phyloP scores from a whole-genome alignment of 2,113 vertebrate genomes.

The Podarcis raffonei region DNA sequence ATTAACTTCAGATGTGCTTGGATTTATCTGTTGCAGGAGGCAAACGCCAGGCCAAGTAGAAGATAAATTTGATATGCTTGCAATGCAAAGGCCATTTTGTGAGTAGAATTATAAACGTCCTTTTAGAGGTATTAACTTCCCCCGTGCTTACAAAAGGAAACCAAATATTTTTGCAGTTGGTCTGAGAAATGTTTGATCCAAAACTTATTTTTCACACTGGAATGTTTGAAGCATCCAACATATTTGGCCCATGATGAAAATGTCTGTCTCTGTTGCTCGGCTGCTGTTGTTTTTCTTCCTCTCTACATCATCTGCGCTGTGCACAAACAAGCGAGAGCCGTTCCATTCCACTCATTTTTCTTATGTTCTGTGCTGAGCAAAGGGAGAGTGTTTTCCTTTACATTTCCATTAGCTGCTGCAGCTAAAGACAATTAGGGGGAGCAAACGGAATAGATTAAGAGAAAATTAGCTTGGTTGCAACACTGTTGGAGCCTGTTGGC shows the following conservation, averaged over 20 bases:
- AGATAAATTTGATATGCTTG: not conserved
- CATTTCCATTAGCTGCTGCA: not conserved
- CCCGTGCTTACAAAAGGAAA: not conserved
- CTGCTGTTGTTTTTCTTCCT: not conserved
- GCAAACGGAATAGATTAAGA: conserved; percentile 4
- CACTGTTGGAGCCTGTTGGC: not conserved
- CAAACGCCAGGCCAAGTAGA: not conserved
- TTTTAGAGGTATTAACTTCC: not conserved
- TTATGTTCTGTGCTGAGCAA: not conserved
- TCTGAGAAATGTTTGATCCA: not conserved
- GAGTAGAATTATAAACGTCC: not conserved
- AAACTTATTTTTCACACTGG: not conserved
- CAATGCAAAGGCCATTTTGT: not conserved
- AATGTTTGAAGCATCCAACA: not conserved
- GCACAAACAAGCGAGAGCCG: not conserved
- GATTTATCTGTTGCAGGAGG: not conserved
- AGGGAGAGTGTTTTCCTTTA: not conserved
- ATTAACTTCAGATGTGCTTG: not conserved
- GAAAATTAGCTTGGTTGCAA: not conserved
- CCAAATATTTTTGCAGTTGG: not conserved
- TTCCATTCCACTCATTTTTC: not conserved
- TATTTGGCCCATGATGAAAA: not conserved
- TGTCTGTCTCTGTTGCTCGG: not conserved
- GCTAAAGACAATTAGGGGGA: conserved; percentile 5
- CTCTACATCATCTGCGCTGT: not conserved